Conservation (phyloP, 2,113 vertebrate species). For the Psephotus haematonotus region DNA sequence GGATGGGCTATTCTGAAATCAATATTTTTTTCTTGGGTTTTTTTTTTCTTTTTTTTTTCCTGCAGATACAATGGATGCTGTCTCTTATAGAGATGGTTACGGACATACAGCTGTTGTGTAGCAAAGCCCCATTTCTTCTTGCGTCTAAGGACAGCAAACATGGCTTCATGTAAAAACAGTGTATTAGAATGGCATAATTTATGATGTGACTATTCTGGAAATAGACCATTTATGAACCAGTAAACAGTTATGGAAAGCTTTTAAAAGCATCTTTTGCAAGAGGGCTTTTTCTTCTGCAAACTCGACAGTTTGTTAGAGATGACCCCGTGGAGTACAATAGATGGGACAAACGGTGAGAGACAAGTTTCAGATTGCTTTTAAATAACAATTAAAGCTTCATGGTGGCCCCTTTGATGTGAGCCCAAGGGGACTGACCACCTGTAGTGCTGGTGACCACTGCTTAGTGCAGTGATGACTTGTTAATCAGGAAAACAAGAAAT, state of each 20-base stretch:
- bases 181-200: neutral
- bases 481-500: constrained; percentile 58
- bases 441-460: neutral
- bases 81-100: neutral
- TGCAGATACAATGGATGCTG: neutral
- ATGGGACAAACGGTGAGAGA: constrained; percentile 44
- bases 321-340: constrained; percentile 27
- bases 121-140: neutral
- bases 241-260: neutral
- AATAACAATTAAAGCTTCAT: constrained; percentile 28
- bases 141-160: neutral
- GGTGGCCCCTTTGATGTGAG: constrained; percentile 71
- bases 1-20: neutral
- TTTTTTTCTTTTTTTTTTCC: neutral
- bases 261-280: neutral
- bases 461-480: constrained; percentile 47
- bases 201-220: neutral
- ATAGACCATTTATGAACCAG: neutral
- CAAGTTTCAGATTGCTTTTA: constrained; percentile 25
- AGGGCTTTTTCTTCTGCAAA: neutral
- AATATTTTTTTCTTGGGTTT: neutral
- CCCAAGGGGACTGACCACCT: constrained; percentile 50
- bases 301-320: constrained; percentile 28
- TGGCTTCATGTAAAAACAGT: neutral
- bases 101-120: neutral